Conservation (phyloP, 92 coral and sea anemone genomes). For the Epizoanthus ramosus region DNA sequence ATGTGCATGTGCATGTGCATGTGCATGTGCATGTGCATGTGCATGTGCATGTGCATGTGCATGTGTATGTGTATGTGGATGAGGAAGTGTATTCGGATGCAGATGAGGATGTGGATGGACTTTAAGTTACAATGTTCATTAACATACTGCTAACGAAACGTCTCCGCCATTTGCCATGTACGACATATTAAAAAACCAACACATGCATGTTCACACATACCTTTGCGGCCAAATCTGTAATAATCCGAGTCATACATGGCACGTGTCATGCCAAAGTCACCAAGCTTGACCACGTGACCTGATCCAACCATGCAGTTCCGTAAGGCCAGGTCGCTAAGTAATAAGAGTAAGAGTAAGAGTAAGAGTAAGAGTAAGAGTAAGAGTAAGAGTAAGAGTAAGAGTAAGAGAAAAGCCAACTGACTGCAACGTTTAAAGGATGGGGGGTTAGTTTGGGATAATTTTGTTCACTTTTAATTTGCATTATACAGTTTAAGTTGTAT, state of each 20-base stretch:
- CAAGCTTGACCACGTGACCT: conserved; percentile 83
- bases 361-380: background rate
- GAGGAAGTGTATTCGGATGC: too few species aligned
- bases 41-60: too few species aligned
- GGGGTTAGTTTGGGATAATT: too few species aligned
- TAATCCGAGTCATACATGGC: conserved; percentile 93
- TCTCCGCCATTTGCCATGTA: background rate
- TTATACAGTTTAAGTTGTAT: too few species aligned
- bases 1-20: too few species aligned
- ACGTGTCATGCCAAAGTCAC: conserved; percentile 91
- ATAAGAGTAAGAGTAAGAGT: background rate
- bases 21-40: too few species aligned
- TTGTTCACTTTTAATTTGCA: too few species aligned
- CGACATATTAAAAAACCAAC: background rate
- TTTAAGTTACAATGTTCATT: background rate
- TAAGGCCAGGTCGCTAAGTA: conserved; percentile 74
- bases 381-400: background rate
- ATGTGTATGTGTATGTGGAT: too few species aligned
- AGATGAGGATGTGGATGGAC: too few species aligned
- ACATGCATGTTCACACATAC: conserved; percentile 34
- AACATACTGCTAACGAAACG: too few species aligned
- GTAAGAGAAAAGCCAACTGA: background rate
- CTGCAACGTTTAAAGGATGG: background rate
- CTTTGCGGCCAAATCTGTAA: conserved; percentile 90
- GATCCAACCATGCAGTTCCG: conserved; percentile 92